Base-by-base conservation (phyloP, 2,888 invertebrate genomes). In the Acleris laterana region DNA sequence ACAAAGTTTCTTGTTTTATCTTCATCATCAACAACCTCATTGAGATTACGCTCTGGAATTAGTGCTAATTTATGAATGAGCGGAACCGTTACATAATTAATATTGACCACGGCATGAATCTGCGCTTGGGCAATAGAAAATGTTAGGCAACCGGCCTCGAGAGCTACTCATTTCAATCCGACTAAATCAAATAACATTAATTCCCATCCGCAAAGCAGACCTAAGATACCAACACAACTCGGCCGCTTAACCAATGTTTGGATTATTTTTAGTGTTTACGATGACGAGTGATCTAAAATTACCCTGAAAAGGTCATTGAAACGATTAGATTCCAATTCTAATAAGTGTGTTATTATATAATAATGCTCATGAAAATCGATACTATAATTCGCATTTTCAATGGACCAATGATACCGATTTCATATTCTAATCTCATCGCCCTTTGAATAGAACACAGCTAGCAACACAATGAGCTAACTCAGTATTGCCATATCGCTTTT, bases 71-170 rank as follows among this genome's bases (percentile, higher is more conserved):
- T 71, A 74, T 68, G 71, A 73, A 72, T 74, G 70, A 71, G 68
- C 68, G 66, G 56, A 62, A 66, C 69, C 66, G 72, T 82, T 82
- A 82, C 75, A 80, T 83, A 82, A 83, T 81, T 79, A 77, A 75
- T 74, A 79, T 75, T 76, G 74, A 78, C 77, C 74, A 77, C 81
- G 71, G 74, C 72, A 72, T 74, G 68, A 70, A 71, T 72, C 63
- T 61, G 50, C 64, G 70, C 69, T 80, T 77, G 74, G 64, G 77
- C 75, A 79, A 78, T 73, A 75, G 68, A 71, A 70, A 72, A 69
- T 68, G 67, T 82, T 82, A 72, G 69, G 77, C 80, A 83, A 84
- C 70, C 73, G 81, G 71, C 83, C 83, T 85, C 80, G 82, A 71
- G 61, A 67, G 72, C 11, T 49, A 73, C 73, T 73, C 69, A 71